phyloP scores from a whole-genome alignment of 1,140 invertebrate genomes.

The Drosophila pruinosa region DNA sequence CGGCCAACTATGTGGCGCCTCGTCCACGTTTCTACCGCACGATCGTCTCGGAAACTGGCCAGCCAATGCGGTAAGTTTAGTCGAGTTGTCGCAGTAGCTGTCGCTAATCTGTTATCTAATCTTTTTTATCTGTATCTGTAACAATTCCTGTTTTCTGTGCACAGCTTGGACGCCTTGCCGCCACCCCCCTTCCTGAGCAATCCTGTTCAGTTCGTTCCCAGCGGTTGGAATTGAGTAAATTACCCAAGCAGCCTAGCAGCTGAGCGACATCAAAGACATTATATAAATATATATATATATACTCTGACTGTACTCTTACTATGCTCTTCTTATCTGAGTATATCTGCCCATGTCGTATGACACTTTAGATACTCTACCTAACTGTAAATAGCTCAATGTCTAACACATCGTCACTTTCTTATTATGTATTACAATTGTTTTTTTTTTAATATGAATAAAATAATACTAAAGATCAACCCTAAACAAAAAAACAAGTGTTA shows the following conservation, averaged over 20 bases:
- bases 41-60: constrained; percentile 26
- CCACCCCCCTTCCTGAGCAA: constrained; percentile 50
- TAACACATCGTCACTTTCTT: not conserved
- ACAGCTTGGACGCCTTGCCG: constrained; percentile 55
- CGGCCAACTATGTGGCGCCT: constrained; percentile 67
- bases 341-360: not conserved
- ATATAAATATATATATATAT: constrained; percentile 6
- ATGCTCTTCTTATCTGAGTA: no score
- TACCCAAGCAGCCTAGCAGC: not conserved
- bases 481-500: not conserved
- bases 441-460: constrained; percentile 22
- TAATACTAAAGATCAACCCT: constrained; percentile 13
- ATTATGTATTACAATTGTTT: constrained; percentile 5
- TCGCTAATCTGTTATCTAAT: not conserved
- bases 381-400: constrained; percentile 44
- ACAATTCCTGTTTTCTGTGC: not conserved
- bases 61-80: constrained; percentile 49
- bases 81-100: not conserved
- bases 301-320: not conserved
- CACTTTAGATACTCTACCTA: constrained; percentile 12
- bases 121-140: not conserved
- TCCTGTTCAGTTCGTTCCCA: constrained; percentile 61
- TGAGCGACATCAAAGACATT: not conserved
- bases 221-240: constrained; percentile 52
- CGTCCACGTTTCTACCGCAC: constrained; percentile 65